Evolutionary conservation across 2,113 vertebrate species (phyloP).

Genomic region (Elachura formosa): DNA sequence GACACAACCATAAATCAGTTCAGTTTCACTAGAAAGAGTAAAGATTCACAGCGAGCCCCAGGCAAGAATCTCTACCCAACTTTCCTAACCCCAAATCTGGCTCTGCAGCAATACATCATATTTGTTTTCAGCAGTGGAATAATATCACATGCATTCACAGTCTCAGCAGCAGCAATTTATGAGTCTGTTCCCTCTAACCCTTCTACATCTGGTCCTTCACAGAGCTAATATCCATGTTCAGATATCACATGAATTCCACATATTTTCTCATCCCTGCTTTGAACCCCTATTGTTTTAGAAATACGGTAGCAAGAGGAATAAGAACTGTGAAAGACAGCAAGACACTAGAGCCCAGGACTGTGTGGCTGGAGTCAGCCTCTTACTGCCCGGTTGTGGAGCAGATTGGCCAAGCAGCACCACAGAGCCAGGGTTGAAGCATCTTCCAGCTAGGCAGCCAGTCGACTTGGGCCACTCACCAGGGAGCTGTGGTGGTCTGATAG

Average conservation of each 20-base stretch:
- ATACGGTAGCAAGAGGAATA: not conserved
- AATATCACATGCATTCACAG: not conserved
- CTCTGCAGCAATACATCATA: not conserved
- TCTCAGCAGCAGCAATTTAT: not conserved
- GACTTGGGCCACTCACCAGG: not conserved
- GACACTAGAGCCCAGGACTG: not conserved
- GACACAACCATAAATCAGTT: conserved; percentile 18
- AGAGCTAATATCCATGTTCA: not conserved
- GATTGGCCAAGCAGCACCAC: not conserved
- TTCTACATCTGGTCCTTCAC: not conserved
- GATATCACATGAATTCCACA: not conserved
- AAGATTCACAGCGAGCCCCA: not conserved
- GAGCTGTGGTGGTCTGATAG: rapidly evolving
- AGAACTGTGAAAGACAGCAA: not conserved
- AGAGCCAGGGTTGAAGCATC: not conserved
- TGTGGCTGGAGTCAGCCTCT: not conserved
- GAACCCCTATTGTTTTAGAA: not conserved
- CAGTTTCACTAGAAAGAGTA: not conserved
- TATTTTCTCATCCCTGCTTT: not conserved
- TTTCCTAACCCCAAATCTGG: not conserved
- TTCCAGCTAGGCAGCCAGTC: not conserved
- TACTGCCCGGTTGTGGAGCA: not conserved
- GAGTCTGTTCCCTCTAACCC: not conserved
- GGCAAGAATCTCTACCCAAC: conserved; percentile 21
- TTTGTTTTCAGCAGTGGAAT: not conserved